Conservation (phyloP, 2,797 vertebrate species). For the Micromesistius poutassou region DNA sequence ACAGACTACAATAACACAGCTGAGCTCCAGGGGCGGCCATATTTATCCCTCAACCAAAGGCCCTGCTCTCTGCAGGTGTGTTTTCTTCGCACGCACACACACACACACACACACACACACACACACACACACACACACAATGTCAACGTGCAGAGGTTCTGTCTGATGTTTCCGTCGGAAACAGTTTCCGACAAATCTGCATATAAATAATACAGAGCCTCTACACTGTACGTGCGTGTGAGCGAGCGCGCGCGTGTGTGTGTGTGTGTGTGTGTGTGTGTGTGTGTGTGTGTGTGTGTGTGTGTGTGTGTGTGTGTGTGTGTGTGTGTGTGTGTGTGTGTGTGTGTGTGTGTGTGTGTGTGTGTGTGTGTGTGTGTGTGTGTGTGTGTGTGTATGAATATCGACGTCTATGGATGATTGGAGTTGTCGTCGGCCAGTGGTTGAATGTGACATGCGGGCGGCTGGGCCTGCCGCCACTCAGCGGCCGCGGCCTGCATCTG, state of each 20-base stretch:
- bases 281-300: too few species aligned
- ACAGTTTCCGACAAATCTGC: slow-evolving; percentile 45
- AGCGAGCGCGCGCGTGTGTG: background rate
- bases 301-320: slow-evolving; percentile 8
- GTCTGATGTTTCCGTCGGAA: too few species aligned
- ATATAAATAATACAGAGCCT: slow-evolving; percentile 55
- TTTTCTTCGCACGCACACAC: slow-evolving; percentile 40
- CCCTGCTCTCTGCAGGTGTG: slow-evolving; percentile 40
- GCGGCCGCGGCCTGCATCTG: slow-evolving; percentile 67
- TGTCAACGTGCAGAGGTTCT: too few species aligned
- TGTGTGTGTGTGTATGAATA: background rate
- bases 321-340: slow-evolving; percentile 8
- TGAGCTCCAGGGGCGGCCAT: slow-evolving; percentile 62
- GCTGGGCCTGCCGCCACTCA: slow-evolving; percentile 64
- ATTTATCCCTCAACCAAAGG: slow-evolving; percentile 54
- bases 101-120: slow-evolving; percentile 2
- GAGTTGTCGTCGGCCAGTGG: slow-evolving; percentile 66
- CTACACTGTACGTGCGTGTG: slow-evolving; percentile 8
- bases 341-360: background rate
- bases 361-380: background rate
- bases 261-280: background rate
- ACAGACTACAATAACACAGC: slow-evolving; percentile 65
- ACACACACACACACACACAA: slow-evolving; percentile 14
- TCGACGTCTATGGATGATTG: slow-evolving; percentile 59
- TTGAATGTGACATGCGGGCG: slow-evolving; percentile 65